Percentiles rank a stretch among this genome's conserved stretches.
phyloP scores from a whole-genome alignment of 2,113 vertebrate species.

The Poecile atricapillus region DNA sequence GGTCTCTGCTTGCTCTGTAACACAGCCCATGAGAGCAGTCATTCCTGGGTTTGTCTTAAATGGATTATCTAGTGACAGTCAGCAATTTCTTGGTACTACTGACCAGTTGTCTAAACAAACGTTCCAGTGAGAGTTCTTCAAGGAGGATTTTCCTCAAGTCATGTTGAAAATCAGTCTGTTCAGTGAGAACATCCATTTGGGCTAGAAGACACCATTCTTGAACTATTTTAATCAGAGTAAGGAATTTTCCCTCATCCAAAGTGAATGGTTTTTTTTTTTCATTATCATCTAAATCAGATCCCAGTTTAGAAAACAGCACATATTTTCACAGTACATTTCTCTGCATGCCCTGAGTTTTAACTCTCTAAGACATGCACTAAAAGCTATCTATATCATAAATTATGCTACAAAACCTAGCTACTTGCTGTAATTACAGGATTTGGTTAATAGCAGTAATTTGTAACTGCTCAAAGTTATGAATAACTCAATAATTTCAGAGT shows the following conservation, averaged over 20 bases:
- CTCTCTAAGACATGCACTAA: not conserved
- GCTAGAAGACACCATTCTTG: not conserved
- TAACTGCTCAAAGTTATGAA: constrained; percentile 11
- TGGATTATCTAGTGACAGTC: not conserved
- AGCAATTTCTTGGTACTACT: not conserved
- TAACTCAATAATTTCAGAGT: constrained; percentile 37
- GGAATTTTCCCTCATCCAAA: not conserved
- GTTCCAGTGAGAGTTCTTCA: not conserved
- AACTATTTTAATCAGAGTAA: not conserved
- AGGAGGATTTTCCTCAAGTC: not conserved
- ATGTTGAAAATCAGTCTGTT: not conserved
- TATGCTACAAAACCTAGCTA: not conserved
- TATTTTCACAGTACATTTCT: not conserved
- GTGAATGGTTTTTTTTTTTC: not conserved
- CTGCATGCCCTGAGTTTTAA: not conserved
- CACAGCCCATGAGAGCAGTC: not conserved
- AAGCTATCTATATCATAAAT: constrained; percentile 6
- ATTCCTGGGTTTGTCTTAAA: not conserved
- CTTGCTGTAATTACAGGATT: constrained; percentile 32
- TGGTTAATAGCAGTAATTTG: not conserved
- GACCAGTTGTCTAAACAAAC: not conserved
- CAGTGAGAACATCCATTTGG: not conserved
- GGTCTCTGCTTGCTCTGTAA: not conserved
- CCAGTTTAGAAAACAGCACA: not conserved
- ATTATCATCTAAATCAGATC: not conserved